A percentile compares a stretch with the other conserved stretches of the same genome.
Conservation (phyloP, 2,888 invertebrate species). For the Chrysolina americana region DNA sequence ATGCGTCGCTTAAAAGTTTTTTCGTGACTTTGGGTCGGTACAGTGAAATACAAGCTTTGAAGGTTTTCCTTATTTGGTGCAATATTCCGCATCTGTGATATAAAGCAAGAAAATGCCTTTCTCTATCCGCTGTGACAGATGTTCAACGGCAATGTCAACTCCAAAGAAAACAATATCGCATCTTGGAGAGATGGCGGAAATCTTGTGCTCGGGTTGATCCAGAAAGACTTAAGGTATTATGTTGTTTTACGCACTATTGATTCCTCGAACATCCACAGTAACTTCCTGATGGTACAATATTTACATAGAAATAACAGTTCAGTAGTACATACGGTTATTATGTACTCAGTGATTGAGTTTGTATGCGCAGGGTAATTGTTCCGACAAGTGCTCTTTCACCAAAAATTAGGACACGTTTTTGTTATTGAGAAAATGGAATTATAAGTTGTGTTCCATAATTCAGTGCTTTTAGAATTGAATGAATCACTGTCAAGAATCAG, state of each 20-base stretch:
- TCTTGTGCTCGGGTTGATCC: constrained; percentile 43
- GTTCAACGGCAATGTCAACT: constrained; percentile 56
- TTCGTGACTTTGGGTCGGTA: background rate
- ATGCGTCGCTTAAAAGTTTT: background rate
- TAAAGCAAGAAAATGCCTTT: constrained; percentile 52
- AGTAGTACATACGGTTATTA: background rate
- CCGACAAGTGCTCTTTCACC: too few species aligned
- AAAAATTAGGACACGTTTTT: too few species aligned
- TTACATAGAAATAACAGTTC: background rate
- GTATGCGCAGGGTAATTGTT: too few species aligned
- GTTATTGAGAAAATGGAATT: too few species aligned
- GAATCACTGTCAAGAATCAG: too few species aligned
- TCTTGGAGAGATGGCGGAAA: constrained; percentile 34
- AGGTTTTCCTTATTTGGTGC: constrained; percentile 25
- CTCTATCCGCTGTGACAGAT: constrained; percentile 54
- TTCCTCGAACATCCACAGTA: background rate
- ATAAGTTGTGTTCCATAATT: too few species aligned
- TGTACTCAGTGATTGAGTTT: too few species aligned
- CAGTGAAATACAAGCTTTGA: background rate
- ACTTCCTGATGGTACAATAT: background rate
- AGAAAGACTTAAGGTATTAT: constrained; percentile 26
- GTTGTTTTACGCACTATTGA: constrained; percentile 35
- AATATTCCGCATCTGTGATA: constrained; percentile 56
- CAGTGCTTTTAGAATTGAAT: too few species aligned
- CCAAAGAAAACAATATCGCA: constrained; percentile 54